Evolutionary conservation across 2,888 invertebrate species (phyloP).

Genomic region (Acrobasis consociella): DNA sequence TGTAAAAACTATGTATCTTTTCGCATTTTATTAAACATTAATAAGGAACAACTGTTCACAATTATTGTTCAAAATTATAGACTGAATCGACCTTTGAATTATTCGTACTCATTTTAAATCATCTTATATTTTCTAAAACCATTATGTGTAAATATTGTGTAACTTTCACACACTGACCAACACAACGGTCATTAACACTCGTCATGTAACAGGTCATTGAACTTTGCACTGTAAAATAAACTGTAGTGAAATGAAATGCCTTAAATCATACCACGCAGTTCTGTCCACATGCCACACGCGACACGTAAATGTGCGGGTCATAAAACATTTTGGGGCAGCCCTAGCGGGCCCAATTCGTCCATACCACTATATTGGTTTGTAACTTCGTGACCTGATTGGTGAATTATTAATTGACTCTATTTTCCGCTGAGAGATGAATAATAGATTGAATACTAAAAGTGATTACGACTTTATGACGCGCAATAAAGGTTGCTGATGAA

Average conservation of each 20-base stretch:
- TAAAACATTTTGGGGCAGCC: slow-evolving; percentile 23
- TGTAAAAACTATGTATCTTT: no score
- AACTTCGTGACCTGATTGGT: slow-evolving; percentile 32
- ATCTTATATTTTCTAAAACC: no score
- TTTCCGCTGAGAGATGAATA: background rate
- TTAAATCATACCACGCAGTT: slow-evolving; percentile 39
- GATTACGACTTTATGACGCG: no score
- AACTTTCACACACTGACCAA: background rate
- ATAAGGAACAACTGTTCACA: no score
- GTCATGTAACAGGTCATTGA: slow-evolving; percentile 19
- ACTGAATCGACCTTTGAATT: no score
- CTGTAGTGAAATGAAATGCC: slow-evolving; percentile 37
- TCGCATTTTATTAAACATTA: no score
- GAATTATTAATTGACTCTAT: slow-evolving; percentile 27
- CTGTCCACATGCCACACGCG: slow-evolving; percentile 35
- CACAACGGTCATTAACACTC: slow-evolving; percentile 1
- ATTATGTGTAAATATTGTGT: no score
- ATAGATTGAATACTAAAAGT: no score
- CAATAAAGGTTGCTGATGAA: no score
- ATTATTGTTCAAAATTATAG: no score
- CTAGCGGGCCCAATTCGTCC: slow-evolving; percentile 20
- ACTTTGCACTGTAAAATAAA: slow-evolving; percentile 31
- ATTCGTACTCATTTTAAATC: no score
- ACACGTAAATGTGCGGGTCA: slow-evolving; percentile 22
- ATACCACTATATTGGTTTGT: slow-evolving; percentile 28